Evolutionary conservation across 2,888 invertebrate genomes (phyloP).

Genomic region (Tenthredo livida): DNA sequence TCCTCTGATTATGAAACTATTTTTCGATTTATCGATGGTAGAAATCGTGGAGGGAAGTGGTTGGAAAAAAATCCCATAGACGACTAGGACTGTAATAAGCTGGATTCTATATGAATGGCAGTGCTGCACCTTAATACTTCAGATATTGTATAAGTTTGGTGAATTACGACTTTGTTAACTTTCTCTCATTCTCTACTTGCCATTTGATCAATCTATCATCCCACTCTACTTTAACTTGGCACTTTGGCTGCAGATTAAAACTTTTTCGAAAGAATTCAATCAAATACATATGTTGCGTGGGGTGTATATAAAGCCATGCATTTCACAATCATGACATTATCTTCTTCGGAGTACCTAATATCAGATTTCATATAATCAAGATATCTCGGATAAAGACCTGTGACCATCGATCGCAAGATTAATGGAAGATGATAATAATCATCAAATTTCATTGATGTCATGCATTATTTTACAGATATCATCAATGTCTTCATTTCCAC

Average conservation of each 20-base stretch:
- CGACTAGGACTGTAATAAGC: not conserved
- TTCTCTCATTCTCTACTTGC: not conserved
- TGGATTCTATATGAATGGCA: not conserved
- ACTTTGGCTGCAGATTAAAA: not conserved
- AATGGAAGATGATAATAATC: not conserved
- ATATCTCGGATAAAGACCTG: not conserved
- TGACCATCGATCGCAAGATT: not conserved
- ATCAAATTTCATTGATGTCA: no score
- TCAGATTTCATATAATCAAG: not conserved
- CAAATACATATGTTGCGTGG: not conserved
- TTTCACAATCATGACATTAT: not conserved
- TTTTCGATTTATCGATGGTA: not conserved
- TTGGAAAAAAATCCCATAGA: not conserved
- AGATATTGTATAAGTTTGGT: not conserved
- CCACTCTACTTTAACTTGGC: not conserved
- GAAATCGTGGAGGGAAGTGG: not conserved
- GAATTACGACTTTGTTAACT: not conserved
- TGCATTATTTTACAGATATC: not conserved
- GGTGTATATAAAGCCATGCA: not conserved
- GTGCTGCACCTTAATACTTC: not conserved
- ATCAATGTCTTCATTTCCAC: not conserved
- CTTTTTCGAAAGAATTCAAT: not conserved
- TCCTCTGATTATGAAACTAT: not conserved
- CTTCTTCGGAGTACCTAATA: not conserved
- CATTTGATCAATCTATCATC: not conserved